Percentiles rank a stretch among this genome's conserved stretches.
phyloP scores from a whole-genome alignment of 2,888 invertebrate genomes.

The Tipula helvola region DNA sequence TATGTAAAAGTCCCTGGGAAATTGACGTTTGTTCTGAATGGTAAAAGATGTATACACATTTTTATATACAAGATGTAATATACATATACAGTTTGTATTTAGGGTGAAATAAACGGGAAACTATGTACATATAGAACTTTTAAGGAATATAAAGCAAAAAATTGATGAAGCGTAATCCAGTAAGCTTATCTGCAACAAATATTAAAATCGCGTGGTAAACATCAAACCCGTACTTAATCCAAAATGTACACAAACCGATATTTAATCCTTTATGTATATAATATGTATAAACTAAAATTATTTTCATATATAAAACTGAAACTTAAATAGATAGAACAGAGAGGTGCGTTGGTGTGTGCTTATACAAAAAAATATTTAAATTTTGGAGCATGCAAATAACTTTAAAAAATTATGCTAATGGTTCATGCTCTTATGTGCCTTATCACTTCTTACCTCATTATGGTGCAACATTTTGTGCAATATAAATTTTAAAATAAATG shows the following conservation, averaged over 20 bases:
- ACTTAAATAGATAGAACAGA: background rate
- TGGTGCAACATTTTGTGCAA: slow-evolving; percentile 4
- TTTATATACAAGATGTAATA: background rate
- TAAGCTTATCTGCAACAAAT: background rate
- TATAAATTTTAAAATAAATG: background rate
- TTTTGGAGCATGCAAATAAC: background rate
- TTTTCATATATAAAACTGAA: background rate
- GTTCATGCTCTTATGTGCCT: background rate
- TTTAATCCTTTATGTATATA: background rate
- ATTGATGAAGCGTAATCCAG: background rate
- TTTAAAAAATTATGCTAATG: background rate
- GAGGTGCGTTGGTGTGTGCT: background rate
- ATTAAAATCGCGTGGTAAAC: background rate
- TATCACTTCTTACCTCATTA: background rate
- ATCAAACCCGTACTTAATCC: background rate
- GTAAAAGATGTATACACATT: background rate
- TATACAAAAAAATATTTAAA: background rate
- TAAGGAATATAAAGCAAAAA: background rate
- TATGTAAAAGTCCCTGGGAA: background rate
- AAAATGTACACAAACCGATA: background rate
- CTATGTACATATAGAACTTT: background rate
- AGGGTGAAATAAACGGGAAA: background rate
- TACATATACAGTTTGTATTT: background rate
- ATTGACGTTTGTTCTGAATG: background rate
- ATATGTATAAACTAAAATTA: background rate